Evolutionary conservation across 2,888 invertebrate species (phyloP).

Genomic region (Platypus cylindrus): DNA sequence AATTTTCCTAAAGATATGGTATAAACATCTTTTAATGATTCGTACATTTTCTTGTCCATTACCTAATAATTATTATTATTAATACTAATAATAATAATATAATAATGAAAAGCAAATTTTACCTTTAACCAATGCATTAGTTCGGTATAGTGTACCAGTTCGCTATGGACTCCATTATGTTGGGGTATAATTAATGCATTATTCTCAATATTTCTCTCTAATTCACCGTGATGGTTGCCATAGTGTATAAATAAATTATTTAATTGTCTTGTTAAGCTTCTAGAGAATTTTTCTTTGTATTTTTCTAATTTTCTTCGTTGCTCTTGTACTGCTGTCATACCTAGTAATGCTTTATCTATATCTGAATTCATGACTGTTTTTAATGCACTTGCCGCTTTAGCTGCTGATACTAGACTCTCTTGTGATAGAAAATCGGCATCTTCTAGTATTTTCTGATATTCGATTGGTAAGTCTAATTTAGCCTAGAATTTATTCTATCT

Average conservation of each 20-base stretch:
- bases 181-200: slow-evolving; percentile 57
- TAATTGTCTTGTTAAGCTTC: slow-evolving; percentile 75
- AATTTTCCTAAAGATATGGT: slow-evolving; percentile 71
- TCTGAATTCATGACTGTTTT: slow-evolving; percentile 61
- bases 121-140: slow-evolving; percentile 84
- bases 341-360: slow-evolving; percentile 48
- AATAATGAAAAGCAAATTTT: slow-evolving; percentile 7
- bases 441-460: slow-evolving; percentile 52
- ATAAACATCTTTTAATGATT: slow-evolving; percentile 71
- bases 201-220: slow-evolving; percentile 35
- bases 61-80: slow-evolving; percentile 26
- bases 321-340: slow-evolving; percentile 66
- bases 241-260: slow-evolving; percentile 92
- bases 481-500: slow-evolving; percentile 32
- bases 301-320: slow-evolving; percentile 67
- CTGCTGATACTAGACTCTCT: slow-evolving; percentile 47
- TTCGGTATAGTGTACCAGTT: slow-evolving; percentile 75
- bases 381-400: slow-evolving; percentile 59
- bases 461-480: slow-evolving; percentile 56
- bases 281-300: slow-evolving; percentile 66
- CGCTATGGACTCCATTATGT: slow-evolving; percentile 69
- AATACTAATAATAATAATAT: neutral
- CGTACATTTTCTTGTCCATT: slow-evolving; percentile 73
- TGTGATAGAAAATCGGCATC: slow-evolving; percentile 60
- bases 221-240: slow-evolving; percentile 60